Percentiles rank a stretch among this genome's conserved stretches.
Conservation (phyloP, 53 echinoderm and acorn worm species). For the Crossaster papposus region DNA sequence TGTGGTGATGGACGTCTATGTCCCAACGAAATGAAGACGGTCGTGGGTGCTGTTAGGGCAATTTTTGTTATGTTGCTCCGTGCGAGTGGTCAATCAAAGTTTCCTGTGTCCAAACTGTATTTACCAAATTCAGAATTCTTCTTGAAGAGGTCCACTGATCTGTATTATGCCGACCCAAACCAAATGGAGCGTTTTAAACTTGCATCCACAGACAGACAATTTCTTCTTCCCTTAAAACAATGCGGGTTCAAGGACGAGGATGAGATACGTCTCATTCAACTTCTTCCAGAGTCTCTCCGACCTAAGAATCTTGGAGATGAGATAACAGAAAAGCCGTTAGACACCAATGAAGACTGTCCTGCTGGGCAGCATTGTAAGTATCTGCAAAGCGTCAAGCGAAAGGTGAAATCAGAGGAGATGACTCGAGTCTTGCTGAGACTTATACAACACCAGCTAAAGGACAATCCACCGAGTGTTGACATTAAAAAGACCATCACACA, state of each 20-base stretch:
- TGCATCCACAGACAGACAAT: slow-evolving; percentile 42
- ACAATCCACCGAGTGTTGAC: slow-evolving; percentile 10
- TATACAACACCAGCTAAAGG: slow-evolving; percentile 3
- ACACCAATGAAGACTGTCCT: slow-evolving; percentile 44
- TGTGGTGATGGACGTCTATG: slow-evolving; percentile 22
- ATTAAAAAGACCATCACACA: not conserved
- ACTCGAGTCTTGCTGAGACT: slow-evolving; percentile 49
- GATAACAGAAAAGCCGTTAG: slow-evolving; percentile 28
- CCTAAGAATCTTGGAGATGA: slow-evolving; percentile 53
- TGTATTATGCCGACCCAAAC: slow-evolving; percentile 44
- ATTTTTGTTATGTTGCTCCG: not conserved
- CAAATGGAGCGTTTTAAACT: slow-evolving; percentile 24
- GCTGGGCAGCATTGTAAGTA: slow-evolving; percentile 45
- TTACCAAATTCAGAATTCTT: slow-evolving; percentile 27
- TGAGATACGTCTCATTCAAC: slow-evolving; percentile 36
- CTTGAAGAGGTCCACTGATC: slow-evolving; percentile 3
- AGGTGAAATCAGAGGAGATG: slow-evolving; percentile 61
- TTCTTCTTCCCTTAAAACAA: slow-evolving; percentile 46
- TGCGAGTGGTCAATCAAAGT: not conserved
- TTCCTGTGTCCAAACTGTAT: slow-evolving; percentile 16
- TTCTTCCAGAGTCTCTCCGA: slow-evolving; percentile 35
- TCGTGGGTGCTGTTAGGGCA: slow-evolving; percentile 12
- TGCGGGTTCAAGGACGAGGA: slow-evolving; percentile 19
- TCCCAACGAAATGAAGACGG: slow-evolving; percentile 50
- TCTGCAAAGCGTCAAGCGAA: slow-evolving; percentile 7